Conservation (phyloP, 2,888 invertebrate species). For the Hydriomena furcata region DNA sequence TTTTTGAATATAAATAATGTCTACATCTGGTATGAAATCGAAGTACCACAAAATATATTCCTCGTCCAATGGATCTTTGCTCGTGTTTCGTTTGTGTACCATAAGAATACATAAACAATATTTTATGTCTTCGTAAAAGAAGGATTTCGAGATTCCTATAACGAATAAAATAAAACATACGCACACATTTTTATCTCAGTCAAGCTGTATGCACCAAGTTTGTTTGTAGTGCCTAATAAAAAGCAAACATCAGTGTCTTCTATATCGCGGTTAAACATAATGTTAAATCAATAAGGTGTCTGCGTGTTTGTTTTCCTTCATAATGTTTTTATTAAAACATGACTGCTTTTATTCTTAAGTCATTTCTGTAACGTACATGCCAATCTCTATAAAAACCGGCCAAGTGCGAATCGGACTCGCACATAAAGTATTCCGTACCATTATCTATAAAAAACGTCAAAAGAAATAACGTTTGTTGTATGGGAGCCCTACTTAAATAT, state of each 20-base stretch:
- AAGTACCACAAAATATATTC: not conserved
- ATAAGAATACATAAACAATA: conserved; percentile 2
- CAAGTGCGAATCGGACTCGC: too few relatives aligned
- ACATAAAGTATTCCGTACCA: too few relatives aligned
- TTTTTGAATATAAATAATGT: too few relatives aligned
- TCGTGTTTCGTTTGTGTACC: not conserved
- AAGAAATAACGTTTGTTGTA: too few relatives aligned
- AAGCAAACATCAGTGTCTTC: conserved; percentile 9
- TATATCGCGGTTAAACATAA: not conserved
- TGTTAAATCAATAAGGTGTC: conserved; percentile 7
- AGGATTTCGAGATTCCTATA: conserved; percentile 1
- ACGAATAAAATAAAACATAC: conserved; percentile 8
- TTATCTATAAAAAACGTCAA: too few relatives aligned
- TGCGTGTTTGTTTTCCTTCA: conserved; percentile 7
- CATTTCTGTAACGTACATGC: too few relatives aligned
- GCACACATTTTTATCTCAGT: conserved; percentile 12
- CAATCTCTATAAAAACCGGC: too few relatives aligned
- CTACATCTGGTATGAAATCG: too few relatives aligned
- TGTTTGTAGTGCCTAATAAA: conserved; percentile 22
- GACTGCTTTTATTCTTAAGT: too few relatives aligned
- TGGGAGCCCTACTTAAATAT: too few relatives aligned
- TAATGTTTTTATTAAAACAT: not conserved
- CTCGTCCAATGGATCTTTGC: not conserved
- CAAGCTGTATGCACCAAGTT: conserved; percentile 12
- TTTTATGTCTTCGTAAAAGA: conserved; percentile 13